These are phyloP conservation scores for Drosophila lacertosa DNA, from an alignment of 1,140 invertebrate genomes.

Conservation along the genomic window DNA sequence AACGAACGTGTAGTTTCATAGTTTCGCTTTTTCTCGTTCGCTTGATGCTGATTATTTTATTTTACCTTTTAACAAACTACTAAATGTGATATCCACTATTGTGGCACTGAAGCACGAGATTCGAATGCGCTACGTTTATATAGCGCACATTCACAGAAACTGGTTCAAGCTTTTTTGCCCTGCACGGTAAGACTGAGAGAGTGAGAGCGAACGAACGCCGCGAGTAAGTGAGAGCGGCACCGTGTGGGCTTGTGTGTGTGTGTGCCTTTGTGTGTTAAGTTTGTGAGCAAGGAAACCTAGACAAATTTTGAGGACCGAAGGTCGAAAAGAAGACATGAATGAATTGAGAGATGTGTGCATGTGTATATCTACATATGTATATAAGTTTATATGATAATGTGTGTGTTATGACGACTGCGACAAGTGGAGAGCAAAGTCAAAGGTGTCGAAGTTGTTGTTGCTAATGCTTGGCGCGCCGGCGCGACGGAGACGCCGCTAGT, in stretches of 20 bases:
- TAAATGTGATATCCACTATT: conserved; percentile 80
- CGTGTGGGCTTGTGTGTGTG: conserved; percentile 9
- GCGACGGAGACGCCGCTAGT: conserved; percentile 26
- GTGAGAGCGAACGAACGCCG: too few species aligned
- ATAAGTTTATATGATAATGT: too few species aligned
- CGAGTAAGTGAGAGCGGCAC: conserved; percentile 16
- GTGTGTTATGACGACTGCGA: conserved; percentile 35
- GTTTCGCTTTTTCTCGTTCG: conserved; percentile 41
- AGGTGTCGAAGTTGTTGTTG: conserved; percentile 48
- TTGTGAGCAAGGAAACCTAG: conserved; percentile 29
- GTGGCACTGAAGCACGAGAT: conserved; percentile 77
- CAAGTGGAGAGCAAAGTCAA: conserved; percentile 54
- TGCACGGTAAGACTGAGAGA: conserved; percentile 67
- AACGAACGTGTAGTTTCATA: conserved; percentile 39
- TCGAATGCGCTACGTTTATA: conserved; percentile 78
- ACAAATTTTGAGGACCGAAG: conserved; percentile 45
- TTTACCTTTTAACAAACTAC: conserved; percentile 80
- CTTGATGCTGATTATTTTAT: conserved; percentile 40
- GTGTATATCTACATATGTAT: too few species aligned
- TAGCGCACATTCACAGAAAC: conserved; percentile 65
- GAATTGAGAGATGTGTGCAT: conserved; percentile 45
- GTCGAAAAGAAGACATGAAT: conserved; percentile 79
- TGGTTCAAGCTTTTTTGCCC: conserved; percentile 52
- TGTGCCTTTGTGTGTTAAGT: conserved; percentile 13
- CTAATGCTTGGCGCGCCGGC: conserved; percentile 46